A percentile compares a stretch with the other conserved stretches of the same genome.
Evolutionary conservation across 2,888 invertebrate genomes (phyloP).

Genomic region (Tetramorium bicarinatum): DNA sequence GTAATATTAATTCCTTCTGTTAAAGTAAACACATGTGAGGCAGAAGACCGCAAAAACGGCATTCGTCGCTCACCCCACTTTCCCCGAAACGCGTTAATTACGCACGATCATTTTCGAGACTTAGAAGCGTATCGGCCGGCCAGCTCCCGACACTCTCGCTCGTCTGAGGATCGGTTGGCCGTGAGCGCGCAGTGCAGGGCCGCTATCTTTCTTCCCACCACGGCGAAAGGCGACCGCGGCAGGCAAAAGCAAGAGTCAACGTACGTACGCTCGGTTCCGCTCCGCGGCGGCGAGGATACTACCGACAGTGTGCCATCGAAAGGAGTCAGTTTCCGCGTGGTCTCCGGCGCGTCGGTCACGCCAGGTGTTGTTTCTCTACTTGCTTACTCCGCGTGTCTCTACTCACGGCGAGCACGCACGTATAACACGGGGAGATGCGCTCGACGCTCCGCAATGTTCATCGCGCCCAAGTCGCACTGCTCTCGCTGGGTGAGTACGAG

Average conservation of each 20-base stretch:
- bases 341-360: conserved; percentile 71
- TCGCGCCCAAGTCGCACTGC: conserved; percentile 57
- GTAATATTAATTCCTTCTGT: not conserved
- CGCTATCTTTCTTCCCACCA: conserved; percentile 67
- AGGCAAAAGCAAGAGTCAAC: conserved; percentile 80
- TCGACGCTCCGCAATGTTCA: conserved; percentile 43
- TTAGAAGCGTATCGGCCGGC: conserved; percentile 14
- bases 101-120: conserved; percentile 12
- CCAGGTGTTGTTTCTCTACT: conserved; percentile 8
- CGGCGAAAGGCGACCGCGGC: conserved; percentile 38
- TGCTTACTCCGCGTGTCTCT: conserved; percentile 9
- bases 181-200: conserved; percentile 20
- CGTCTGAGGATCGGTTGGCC: conserved; percentile 34
- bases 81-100: conserved; percentile 13
- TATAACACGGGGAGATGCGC: conserved; percentile 57
- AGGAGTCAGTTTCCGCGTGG: conserved; percentile 83
- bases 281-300: conserved; percentile 72
- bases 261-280: conserved; percentile 77
- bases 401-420: not conserved
- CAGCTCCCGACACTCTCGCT: conserved; percentile 2
- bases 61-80: conserved; percentile 10
- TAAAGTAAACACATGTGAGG: not conserved
- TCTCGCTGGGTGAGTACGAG: conserved; percentile 67
- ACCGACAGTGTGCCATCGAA: conserved; percentile 75
- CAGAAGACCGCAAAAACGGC: not conserved